Evolutionary conservation across 1,140 invertebrate genomes (phyloP).

Genomic region (Drosophila sturtevanti): DNA sequence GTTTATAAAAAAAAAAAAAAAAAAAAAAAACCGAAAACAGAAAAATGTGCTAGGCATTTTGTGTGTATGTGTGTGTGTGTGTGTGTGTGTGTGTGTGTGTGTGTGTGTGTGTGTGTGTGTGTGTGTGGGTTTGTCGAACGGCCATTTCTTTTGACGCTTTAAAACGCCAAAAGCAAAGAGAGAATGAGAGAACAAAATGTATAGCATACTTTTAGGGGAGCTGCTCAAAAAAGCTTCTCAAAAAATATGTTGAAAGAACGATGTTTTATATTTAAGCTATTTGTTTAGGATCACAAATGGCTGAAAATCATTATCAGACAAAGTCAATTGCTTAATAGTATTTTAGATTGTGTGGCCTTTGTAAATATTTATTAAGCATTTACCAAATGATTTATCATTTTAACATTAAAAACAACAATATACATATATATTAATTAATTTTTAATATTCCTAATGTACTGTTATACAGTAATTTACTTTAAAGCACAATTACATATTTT

Average conservation of each 20-base stretch:
- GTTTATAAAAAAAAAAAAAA: constrained; percentile 53
- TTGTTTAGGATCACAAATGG: constrained; percentile 45
- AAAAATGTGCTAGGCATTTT: not conserved
- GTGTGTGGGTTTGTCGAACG: not conserved
- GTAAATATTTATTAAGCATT: constrained; percentile 49
- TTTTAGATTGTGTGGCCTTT: constrained; percentile 15
- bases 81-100: constrained; percentile 15
- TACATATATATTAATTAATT: constrained; percentile 38
- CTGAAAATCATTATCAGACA: constrained; percentile 36
- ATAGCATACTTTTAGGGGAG: constrained; percentile 57
- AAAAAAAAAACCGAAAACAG: not conserved
- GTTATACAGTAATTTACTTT: not conserved
- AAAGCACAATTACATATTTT: not conserved
- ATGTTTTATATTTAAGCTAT: constrained; percentile 27
- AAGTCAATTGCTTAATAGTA: constrained; percentile 5
- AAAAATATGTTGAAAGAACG: not conserved
- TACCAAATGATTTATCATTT: constrained; percentile 39
- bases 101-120: not conserved
- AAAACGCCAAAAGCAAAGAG: constrained; percentile 42
- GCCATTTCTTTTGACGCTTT: constrained; percentile 39
- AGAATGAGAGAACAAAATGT: constrained; percentile 39
- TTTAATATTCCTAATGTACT: not conserved
- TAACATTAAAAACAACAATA: constrained; percentile 20
- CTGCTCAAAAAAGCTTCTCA: constrained; percentile 35
- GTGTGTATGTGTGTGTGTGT: constrained; percentile 30